These are phyloP conservation scores for Nasonia longicornis DNA, from an alignment of 1,140 invertebrate species.

Conservation along the genomic window DNA sequence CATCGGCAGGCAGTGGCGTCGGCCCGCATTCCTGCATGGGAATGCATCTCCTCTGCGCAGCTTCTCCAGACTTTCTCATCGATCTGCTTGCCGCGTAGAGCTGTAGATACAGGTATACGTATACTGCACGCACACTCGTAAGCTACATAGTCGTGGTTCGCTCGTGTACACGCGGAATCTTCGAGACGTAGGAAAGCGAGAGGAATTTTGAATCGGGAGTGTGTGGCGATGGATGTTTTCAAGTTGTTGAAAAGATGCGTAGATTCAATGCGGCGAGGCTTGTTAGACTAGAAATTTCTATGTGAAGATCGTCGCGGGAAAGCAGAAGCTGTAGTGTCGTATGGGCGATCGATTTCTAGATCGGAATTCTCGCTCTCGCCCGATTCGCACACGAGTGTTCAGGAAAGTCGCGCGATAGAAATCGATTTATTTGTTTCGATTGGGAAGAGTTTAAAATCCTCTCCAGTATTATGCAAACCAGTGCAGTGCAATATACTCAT, in stretches of 20 bases:
- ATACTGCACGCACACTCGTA: background rate
- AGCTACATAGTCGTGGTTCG: background rate
- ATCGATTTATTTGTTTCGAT: constrained; percentile 8
- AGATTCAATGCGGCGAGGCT: no score
- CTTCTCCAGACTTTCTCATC: constrained; percentile 29
- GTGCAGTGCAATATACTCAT: background rate
- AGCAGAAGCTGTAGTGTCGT: constrained; percentile 1
- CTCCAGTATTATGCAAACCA: no score
- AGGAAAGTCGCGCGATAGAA: constrained; percentile 11
- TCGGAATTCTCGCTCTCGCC: constrained; percentile 29
- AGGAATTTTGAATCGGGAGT: background rate
- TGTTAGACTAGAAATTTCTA: no score
- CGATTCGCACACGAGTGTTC: constrained; percentile 27
- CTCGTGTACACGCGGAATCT: background rate
- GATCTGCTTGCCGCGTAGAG: constrained; percentile 2
- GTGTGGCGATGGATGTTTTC: background rate
- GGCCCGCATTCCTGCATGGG: constrained; percentile 37
- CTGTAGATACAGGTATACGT: background rate
- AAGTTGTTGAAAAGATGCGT: background rate
- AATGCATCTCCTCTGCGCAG: constrained; percentile 27
- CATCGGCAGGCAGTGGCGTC: background rate
- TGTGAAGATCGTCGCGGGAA: no score
- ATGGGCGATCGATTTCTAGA: constrained; percentile 41
- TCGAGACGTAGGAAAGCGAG: background rate
- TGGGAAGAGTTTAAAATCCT: no score